These are phyloP conservation scores for Gonatopus flavifemur DNA, from an alignment of 1,140 invertebrate species.

Conservation along the genomic window DNA sequence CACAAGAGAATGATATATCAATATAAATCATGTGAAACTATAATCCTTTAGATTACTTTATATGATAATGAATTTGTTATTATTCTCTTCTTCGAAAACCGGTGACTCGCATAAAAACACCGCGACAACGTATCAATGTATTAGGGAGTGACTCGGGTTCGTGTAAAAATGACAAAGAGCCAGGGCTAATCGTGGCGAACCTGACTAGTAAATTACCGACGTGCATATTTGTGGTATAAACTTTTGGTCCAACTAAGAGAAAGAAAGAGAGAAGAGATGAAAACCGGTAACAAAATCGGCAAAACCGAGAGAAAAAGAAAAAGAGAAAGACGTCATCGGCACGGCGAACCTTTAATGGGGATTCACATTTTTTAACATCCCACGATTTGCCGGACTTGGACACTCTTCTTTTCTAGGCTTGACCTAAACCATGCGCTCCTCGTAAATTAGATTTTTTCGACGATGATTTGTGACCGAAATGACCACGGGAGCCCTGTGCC, in stretches of 20 bases:
- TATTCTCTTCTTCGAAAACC: too few relatives aligned
- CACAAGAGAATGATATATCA: too few relatives aligned
- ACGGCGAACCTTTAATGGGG: slow-evolving; percentile 35
- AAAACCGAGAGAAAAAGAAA: not conserved
- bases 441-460: slow-evolving; percentile 45
- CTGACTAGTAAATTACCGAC: slow-evolving; percentile 27
- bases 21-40: too few relatives aligned
- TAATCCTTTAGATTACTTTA: too few relatives aligned
- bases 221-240: too few relatives aligned
- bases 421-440: slow-evolving; percentile 32
- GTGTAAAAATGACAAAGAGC: slow-evolving; percentile 24
- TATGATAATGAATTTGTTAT: too few relatives aligned
- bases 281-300: slow-evolving; percentile 33
- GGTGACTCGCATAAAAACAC: not conserved
- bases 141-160: not conserved
- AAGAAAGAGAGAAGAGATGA: too few relatives aligned
- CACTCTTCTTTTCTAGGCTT: slow-evolving; percentile 24
- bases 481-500: too few relatives aligned
- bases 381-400: slow-evolving; percentile 27
- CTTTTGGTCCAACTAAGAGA: too few relatives aligned
- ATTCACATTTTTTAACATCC: slow-evolving; percentile 47
- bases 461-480: slow-evolving; percentile 41
- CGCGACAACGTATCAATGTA: not conserved
- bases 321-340: slow-evolving; percentile 28
- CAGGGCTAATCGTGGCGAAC: slow-evolving; percentile 29